Evolutionary conservation across 2,888 invertebrate genomes (phyloP).

Genomic region (Unio pictorum): DNA sequence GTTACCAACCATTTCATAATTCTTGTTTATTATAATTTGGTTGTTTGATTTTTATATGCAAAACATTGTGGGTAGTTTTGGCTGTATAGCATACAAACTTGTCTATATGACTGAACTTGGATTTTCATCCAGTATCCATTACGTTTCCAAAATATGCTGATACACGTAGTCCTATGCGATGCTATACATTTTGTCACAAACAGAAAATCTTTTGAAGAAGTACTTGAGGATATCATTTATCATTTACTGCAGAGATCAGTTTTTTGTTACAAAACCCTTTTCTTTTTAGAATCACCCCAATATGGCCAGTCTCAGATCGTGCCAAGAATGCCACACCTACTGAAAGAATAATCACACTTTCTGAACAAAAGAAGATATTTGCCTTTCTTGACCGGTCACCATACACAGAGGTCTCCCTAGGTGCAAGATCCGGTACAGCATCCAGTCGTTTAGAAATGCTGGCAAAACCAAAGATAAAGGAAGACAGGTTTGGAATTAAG

Average conservation of each 20-base stretch:
- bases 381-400: conserved; percentile 52
- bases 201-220: too few species aligned
- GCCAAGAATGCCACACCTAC: conserved; percentile 47
- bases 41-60: too few species aligned
- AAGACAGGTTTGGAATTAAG: conserved; percentile 40
- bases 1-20: too few species aligned
- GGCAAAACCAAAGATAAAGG: conserved; percentile 47
- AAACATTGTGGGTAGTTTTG: too few species aligned
- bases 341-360: conserved; percentile 44
- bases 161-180: background rate
- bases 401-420: conserved; percentile 41
- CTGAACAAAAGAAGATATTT: conserved; percentile 40
- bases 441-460: conserved; percentile 50
- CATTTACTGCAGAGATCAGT: too few species aligned
- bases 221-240: too few species aligned
- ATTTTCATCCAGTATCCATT: too few species aligned
- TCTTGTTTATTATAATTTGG: too few species aligned
- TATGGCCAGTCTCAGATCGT: conserved; percentile 54
- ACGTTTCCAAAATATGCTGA: background rate
- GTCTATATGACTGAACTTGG: too few species aligned
- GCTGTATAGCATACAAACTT: too few species aligned
- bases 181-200: background rate
- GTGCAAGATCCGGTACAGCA: conserved; percentile 38
- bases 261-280: background rate
- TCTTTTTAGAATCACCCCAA: conserved; percentile 51